phyloP scores from a whole-genome alignment of 2,797 vertebrate genomes.

The Uromys caudimaculatus region DNA sequence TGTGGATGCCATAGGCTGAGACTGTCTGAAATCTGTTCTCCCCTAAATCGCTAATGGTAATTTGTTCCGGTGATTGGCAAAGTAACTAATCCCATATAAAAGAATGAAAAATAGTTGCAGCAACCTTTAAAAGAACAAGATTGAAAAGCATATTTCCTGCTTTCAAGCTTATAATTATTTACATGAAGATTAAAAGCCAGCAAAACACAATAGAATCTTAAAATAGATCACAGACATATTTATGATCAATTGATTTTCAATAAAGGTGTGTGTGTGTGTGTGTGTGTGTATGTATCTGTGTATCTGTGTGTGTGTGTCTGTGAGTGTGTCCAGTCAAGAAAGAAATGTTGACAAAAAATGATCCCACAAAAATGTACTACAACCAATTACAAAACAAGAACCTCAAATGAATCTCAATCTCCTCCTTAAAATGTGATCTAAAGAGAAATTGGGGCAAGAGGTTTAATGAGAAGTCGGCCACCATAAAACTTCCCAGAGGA shows the following conservation, averaged over 20 bases:
- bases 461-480: not conserved
- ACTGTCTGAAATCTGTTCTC: not conserved
- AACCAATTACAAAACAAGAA: not conserved
- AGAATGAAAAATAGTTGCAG: not conserved
- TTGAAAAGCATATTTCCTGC: not conserved
- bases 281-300: rapidly evolving
- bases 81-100: not conserved
- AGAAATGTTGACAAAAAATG: not conserved
- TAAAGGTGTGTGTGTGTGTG: not conserved
- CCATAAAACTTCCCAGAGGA: not conserved
- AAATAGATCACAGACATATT: not conserved
- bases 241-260: not conserved
- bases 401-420: not conserved
- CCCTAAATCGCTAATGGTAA: not conserved
- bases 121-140: not conserved
- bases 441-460: not conserved
- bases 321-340: not conserved
- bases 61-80: not conserved
- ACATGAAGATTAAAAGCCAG: not conserved
- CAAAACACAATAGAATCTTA: not conserved
- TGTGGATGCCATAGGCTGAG: too few species aligned
- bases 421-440: not conserved
- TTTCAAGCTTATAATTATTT: constrained; percentile 26
- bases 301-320: not conserved
- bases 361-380: not conserved